Conservation (phyloP, 2,113 vertebrate genomes). For the Willisornis vidua region DNA sequence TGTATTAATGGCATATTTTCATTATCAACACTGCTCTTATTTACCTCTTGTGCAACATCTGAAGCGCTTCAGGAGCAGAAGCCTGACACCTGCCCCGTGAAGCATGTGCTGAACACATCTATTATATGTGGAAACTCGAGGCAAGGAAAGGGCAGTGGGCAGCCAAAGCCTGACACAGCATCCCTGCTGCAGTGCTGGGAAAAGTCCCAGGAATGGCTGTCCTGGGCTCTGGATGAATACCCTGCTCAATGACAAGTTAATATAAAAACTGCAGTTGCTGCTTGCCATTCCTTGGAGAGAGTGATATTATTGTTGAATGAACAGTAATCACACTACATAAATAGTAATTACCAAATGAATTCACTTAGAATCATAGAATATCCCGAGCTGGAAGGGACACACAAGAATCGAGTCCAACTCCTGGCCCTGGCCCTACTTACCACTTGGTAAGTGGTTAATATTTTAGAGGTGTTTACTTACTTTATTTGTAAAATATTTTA, state of each 20-base stretch:
- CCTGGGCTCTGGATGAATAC: background rate
- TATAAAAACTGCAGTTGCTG: background rate
- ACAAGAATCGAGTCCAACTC: background rate
- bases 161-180: background rate
- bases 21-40: slow-evolving; percentile 12
- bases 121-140: background rate
- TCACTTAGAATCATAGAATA: background rate
- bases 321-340: background rate
- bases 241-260: background rate
- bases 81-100: background rate
- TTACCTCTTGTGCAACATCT: background rate
- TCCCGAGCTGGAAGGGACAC: background rate
- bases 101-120: background rate
- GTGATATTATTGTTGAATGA: background rate
- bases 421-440: background rate
- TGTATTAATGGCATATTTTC: slow-evolving; percentile 49
- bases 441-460: background rate
- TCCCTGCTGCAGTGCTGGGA: background rate
- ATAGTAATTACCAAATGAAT: background rate
- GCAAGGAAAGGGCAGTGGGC: background rate
- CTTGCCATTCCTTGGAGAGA: background rate
- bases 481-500: background rate
- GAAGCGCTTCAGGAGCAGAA: background rate
- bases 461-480: background rate
- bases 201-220: background rate